Percentiles rank a stretch among this genome's conserved stretches.
Evolutionary conservation across 2,888 invertebrate genomes (phyloP).

Genomic region (Drosophila colorata): DNA sequence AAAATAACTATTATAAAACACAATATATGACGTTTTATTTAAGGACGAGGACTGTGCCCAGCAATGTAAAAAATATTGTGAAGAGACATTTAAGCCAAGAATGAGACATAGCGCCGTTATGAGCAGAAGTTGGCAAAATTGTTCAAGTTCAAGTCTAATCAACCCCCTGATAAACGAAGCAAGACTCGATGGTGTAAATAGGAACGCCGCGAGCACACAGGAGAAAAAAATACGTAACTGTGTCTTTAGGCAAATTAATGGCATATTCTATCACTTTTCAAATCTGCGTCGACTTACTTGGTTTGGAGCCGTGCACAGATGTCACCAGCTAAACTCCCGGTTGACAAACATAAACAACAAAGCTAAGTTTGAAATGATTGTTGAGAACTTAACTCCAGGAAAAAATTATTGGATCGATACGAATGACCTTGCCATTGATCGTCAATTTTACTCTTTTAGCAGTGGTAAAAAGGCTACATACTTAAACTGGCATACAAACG

Average conservation of each 20-base stretch:
- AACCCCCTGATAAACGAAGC: too few relatives aligned
- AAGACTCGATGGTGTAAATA: too few relatives aligned
- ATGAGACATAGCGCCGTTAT: neutral
- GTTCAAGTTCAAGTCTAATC: too few relatives aligned
- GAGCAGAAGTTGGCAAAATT: too few relatives aligned
- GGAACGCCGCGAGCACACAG: rapidly evolving
- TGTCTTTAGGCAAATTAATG: neutral
- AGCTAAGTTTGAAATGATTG: neutral
- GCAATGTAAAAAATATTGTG: neutral
- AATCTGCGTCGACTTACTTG: neutral
- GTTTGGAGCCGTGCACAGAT: neutral
- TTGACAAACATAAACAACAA: neutral
- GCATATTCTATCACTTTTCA: neutral
- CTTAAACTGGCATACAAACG: neutral
- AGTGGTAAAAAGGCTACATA: neutral
- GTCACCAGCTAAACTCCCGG: neutral
- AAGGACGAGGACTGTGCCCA: neutral
- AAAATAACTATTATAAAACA: neutral
- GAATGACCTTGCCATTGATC: neutral
- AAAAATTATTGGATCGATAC: neutral
- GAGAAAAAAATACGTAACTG: neutral
- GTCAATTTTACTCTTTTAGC: neutral
- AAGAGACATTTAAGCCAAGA: neutral
- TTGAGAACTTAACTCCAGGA: neutral
- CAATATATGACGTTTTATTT: neutral